Conservation (phyloP, 2,113 vertebrate genomes). For the Eretmochelys imbricata region DNA sequence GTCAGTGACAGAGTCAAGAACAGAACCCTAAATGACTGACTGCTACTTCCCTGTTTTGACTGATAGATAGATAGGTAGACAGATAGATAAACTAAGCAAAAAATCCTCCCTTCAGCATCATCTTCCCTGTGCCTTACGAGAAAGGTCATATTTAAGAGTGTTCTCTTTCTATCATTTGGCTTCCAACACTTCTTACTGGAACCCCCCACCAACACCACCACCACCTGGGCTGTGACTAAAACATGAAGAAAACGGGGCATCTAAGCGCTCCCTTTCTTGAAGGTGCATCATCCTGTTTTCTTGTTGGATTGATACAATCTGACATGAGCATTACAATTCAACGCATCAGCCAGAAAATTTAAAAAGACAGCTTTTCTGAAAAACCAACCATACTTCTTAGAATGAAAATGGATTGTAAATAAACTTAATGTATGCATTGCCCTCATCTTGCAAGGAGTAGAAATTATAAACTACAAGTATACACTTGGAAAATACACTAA, state of each 20-base stretch:
- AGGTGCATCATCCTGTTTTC: conserved; percentile 55
- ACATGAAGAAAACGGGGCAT: conserved; percentile 48
- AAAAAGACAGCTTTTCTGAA: conserved; percentile 63
- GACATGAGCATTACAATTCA: conserved; percentile 67
- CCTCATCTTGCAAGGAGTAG: conserved; percentile 34
- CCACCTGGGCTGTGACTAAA: background rate
- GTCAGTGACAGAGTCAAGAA: background rate
- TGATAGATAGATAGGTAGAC: no score
- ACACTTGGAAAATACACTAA: background rate
- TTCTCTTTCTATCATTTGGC: conserved; percentile 4
- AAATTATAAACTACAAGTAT: background rate
- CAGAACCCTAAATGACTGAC: background rate
- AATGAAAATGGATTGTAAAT: background rate
- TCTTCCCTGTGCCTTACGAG: background rate
- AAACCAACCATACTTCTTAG: conserved; percentile 26
- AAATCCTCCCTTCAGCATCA: background rate
- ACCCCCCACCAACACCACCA: no score
- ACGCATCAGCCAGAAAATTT: conserved; percentile 65
- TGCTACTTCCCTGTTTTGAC: background rate
- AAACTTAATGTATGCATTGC: background rate
- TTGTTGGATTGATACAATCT: conserved; percentile 45
- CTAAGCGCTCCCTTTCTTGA: conserved; percentile 55
- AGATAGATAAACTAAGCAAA: background rate
- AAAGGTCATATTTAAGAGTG: background rate
- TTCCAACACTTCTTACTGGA: conserved; percentile 32